phyloP scores from a whole-genome alignment of 2,113 vertebrate species.

The Cacatua alba region DNA sequence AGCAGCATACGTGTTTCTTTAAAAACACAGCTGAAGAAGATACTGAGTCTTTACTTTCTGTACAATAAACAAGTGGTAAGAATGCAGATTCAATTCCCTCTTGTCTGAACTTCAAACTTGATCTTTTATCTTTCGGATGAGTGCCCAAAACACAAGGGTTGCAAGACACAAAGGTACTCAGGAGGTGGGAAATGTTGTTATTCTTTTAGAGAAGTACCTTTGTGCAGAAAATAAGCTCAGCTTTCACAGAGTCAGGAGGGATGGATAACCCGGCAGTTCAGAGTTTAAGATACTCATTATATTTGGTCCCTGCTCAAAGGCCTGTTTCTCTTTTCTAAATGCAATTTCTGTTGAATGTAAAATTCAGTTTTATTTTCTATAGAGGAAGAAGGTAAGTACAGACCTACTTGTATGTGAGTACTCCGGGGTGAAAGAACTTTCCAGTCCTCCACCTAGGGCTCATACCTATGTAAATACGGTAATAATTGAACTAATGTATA shows the following conservation, averaged over 20 bases:
- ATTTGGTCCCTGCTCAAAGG: not conserved
- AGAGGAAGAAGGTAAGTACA: not conserved
- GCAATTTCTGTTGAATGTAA: not conserved
- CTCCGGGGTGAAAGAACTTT: not conserved
- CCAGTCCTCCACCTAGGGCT: not conserved
- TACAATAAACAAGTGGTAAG: constrained; percentile 18
- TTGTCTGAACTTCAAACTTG: constrained; percentile 44
- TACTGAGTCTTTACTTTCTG: not conserved
- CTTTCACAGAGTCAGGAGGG: constrained; percentile 11
- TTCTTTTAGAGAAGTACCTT: constrained; percentile 20
- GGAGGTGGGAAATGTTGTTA: constrained; percentile 28
- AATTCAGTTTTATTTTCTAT: not conserved
- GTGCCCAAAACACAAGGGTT: constrained; percentile 34
- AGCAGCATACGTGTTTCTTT: not conserved
- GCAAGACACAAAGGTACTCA: constrained; percentile 21
- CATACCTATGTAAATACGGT: not conserved
- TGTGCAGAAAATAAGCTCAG: constrained; percentile 6
- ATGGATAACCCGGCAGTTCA: not conserved
- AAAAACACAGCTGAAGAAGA: not conserved
- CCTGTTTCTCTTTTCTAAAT: constrained; percentile 7
- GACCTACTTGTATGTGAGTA: not conserved
- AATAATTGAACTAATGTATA: not conserved
- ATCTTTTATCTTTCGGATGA: constrained; percentile 54
- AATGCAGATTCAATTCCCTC: constrained; percentile 32
- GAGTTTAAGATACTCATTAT: constrained; percentile 4